Conservation (phyloP, 2,888 invertebrate species). For the Sthenelais limicola region DNA sequence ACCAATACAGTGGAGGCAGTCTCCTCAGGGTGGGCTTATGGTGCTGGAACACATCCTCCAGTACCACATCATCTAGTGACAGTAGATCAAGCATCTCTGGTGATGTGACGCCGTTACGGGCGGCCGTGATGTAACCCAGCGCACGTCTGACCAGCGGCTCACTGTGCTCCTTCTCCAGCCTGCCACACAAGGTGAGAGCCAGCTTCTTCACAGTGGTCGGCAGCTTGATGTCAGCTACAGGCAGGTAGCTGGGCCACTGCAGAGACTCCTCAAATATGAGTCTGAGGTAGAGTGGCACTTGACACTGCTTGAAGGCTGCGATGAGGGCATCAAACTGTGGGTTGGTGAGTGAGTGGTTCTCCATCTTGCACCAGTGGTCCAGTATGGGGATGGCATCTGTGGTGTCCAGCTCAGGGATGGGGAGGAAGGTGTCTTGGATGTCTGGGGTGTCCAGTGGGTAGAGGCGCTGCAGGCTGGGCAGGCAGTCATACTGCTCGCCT, state of each 20-base stretch:
- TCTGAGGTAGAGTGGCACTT: constrained; percentile 59
- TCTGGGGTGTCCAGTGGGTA: constrained; percentile 4
- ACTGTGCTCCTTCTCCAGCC: constrained; percentile 65
- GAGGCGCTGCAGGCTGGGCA: constrained; percentile 17
- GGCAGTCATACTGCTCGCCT: constrained; percentile 56
- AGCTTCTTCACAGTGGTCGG: constrained; percentile 60
- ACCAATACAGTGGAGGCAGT: constrained; percentile 64
- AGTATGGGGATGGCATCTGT: constrained; percentile 54
- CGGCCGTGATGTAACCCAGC: constrained; percentile 80
- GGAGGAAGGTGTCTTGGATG: constrained; percentile 28
- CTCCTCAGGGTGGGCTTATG: constrained; percentile 58
- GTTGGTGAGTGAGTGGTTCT: constrained; percentile 62
- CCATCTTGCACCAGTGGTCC: constrained; percentile 57
- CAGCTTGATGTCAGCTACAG: constrained; percentile 55
- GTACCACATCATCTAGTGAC: constrained; percentile 68
- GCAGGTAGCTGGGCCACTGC: constrained; percentile 60
- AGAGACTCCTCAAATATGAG: constrained; percentile 60
- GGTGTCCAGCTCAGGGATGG: constrained; percentile 31
- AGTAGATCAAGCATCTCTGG: constrained; percentile 82
- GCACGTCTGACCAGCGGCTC: constrained; percentile 73
- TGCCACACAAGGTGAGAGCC: constrained; percentile 60
- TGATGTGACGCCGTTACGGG: constrained; percentile 85
- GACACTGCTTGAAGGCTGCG: constrained; percentile 74
- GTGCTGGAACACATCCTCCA: constrained; percentile 55
- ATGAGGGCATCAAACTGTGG: constrained; percentile 81